Evolutionary conservation across 2,113 vertebrate species (phyloP), one percentile per base, ranked within the genome.

Genomic region (Clupea harengus): DNA sequence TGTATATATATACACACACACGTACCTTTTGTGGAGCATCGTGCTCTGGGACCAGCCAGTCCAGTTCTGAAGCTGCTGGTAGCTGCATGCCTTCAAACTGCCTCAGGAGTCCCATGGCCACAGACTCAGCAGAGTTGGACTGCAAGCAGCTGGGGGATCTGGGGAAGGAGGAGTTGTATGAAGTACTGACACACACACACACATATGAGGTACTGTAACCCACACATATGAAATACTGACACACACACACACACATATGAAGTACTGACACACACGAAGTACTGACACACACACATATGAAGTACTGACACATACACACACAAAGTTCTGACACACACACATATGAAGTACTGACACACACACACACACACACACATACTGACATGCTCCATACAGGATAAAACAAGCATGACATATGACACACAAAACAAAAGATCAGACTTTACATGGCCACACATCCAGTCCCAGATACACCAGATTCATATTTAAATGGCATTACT

Each of bases 61-160:
- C 98, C 0, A 99, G 93, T 90, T 99, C 98, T 0, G 98, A 99
- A 81, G 98, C 98, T 0, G 98, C 98, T 0, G 98, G 98, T 25
- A 99, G 96, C 93, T 99, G 98, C 97, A 99, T 98, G 84, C 98
- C 98, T 85, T 99, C 97, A 88, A 99, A 99, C 92, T 99, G 98
- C 91, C 96, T 94, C 93, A 99, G 95, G 50, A 99, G 94, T 82
- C 98, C 98, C 98, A 99, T 99, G 85, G 98, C 98, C 83, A 99
- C 98, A 0, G 98, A 98, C 92, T 99, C 98, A 0, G 98, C 98
- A 0, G 98, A 99, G 86, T 98, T 99, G 10, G 98, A 99, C 89
- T 97, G 96, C 80, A 98, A 94, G 92, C 96, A 95, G 86, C 95
- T 95, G 32, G 96, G 95, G 83, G 96, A 96, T 85, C 97, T 99